Evolutionary conservation across 2,113 vertebrate genomes (phyloP), one percentile per base, ranked within the genome.

Genomic region (Paedocypris sp.): DNA sequence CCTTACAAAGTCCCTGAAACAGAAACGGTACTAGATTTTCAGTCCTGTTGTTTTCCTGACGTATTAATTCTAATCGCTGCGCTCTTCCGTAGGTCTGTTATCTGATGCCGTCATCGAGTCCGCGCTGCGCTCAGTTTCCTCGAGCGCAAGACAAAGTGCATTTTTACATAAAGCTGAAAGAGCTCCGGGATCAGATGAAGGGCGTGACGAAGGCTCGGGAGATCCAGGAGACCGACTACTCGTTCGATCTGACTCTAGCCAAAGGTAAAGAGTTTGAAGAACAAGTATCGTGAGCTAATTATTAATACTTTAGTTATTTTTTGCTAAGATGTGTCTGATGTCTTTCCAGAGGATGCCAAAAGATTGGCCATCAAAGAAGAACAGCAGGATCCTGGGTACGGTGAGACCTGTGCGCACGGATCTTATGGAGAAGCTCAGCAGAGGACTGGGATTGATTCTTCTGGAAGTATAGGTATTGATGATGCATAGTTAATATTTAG

Each of bases 91-190:
- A 99, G 96, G 86, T 98, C 36, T 94, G 93, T 76, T 99, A 91
- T 0, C 81, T 99, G 49, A 99, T 97, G 96, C 96, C 96, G 0
- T 99, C 96, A 0, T 98, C 96, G 12, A 98, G 94, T 32, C 94
- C 96, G 1, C 86, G 96, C n/a, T 97, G 96, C 70, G 94, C 94
- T 41, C 94, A 99, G 85, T 99, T 97, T 67, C 96, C 96, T 4
- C 90, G 94, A 0, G 96, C 96, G 2, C 94, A 97, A 72, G 96
- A 99, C 70, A 97, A 98, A 73, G 96, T 98, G 11, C 94, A 99
- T 77, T 97, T 94, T 80, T 99, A 97, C 68, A 94, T 98, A 77
- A 98, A 93, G 73, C 86, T 98, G 74, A 98, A 94, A 71, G 94
- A 97, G 19, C 77, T 99, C 25, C 71, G 94, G 50, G 90, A 97